Evolutionary conservation across 2,888 invertebrate species (phyloP).

Genomic region (Amblyteles armatorius): DNA sequence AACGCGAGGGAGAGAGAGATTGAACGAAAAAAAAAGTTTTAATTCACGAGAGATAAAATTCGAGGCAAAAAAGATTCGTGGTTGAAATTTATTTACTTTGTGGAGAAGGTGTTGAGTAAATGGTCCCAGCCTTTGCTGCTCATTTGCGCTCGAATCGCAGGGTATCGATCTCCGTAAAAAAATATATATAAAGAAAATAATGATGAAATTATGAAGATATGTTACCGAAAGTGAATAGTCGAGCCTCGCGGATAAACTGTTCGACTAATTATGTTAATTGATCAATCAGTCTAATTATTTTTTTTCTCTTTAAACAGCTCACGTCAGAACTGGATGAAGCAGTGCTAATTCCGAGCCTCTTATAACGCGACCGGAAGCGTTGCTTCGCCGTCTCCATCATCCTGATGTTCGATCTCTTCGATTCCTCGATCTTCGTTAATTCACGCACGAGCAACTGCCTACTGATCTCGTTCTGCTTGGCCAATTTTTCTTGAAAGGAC

Average conservation of each 20-base stretch:
- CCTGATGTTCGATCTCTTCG: slow-evolving; percentile 71
- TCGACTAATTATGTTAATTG: not conserved
- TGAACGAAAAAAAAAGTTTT: not conserved
- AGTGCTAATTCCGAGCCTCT: slow-evolving; percentile 61
- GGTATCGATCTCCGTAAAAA: not conserved
- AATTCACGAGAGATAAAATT: not conserved
- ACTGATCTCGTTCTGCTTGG: slow-evolving; percentile 71
- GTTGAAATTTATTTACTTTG: not conserved
- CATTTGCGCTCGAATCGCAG: not conserved
- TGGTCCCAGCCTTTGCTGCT: not conserved
- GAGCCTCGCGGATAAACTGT: not conserved
- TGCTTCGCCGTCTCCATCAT: slow-evolving; percentile 73
- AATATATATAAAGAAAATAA: not conserved
- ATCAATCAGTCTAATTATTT: not conserved
- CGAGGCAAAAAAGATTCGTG: not conserved
- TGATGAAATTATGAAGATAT: not conserved
- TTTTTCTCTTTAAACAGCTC: slow-evolving; percentile 1
- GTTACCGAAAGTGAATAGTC: not conserved
- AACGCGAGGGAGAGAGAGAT: not conserved
- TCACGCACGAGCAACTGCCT: slow-evolving; percentile 70
- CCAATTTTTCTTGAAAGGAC: slow-evolving; percentile 63
- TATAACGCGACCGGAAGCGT: slow-evolving; percentile 72
- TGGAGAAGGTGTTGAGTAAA: not conserved
- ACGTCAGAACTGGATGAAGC: slow-evolving; percentile 54
- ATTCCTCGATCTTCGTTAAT: slow-evolving; percentile 70